A percentile compares a stretch with the other conserved stretches of the same genome.
Conservation (phyloP, 2,797 vertebrate species). For the Avahi laniger region DNA sequence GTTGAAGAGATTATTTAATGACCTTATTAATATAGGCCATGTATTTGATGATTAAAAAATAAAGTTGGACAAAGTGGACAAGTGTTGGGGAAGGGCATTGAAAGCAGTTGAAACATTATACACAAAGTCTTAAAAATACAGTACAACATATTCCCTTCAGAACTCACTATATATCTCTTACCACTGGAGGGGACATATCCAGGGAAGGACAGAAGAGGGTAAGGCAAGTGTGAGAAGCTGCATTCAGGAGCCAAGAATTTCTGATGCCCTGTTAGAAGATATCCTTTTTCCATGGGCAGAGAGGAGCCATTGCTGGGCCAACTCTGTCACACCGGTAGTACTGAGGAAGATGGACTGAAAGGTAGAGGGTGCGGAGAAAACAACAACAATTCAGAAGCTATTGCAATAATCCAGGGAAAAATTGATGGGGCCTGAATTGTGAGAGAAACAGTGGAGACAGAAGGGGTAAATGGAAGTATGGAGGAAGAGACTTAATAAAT, state of each 20-base stretch:
- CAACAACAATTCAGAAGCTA: not conserved
- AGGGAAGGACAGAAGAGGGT: not conserved
- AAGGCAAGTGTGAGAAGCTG: not conserved
- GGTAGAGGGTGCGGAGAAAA: not conserved
- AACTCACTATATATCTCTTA: not conserved
- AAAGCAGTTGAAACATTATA: not conserved
- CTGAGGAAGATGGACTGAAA: not conserved
- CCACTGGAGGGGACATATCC: not conserved
- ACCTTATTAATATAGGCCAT: not conserved
- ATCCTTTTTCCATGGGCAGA: not conserved
- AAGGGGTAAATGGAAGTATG: not conserved
- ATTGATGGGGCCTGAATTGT: not conserved
- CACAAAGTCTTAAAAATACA: not conserved
- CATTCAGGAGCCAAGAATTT: not conserved
- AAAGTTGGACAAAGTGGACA: not conserved
- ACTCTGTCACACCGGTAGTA: not conserved
- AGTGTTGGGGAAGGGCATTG: not conserved
- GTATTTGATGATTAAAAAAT: constrained; percentile 5
- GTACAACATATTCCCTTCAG: not conserved
- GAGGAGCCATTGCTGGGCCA: not conserved
- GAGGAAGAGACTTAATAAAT: not conserved
- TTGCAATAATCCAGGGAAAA: not conserved
- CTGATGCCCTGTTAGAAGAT: not conserved
- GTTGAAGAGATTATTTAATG: not conserved
- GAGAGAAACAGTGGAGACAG: not conserved